Evolutionary conservation across 1,140 invertebrate genomes (phyloP).

Genomic region (Riptortus pedestris): DNA sequence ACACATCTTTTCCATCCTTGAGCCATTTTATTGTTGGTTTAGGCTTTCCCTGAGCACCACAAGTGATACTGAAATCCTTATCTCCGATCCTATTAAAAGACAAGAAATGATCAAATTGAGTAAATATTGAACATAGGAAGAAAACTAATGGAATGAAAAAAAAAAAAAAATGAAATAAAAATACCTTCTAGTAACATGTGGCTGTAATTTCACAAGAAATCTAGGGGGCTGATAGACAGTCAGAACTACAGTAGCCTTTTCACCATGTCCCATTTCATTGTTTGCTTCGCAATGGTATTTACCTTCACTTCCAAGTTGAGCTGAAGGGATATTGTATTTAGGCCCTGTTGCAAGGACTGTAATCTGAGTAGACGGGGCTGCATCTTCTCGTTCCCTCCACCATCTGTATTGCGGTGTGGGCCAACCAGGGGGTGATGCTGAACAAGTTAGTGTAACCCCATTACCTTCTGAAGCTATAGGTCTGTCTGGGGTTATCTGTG

Average conservation of each 20-base stretch:
- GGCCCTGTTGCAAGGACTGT: conserved; percentile 60
- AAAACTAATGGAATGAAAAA: not conserved
- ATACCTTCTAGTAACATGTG: conserved; percentile 58
- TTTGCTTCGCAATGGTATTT: conserved; percentile 79
- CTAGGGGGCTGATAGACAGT: conserved; percentile 78
- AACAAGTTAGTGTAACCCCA: conserved; percentile 72
- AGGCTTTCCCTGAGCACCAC: conserved; percentile 77
- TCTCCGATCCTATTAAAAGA: conserved; percentile 55
- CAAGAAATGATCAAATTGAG: not conserved
- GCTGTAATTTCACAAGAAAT: conserved; percentile 70
- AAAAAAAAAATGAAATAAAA: not conserved
- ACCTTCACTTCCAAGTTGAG: conserved; percentile 72
- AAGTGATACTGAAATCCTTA: conserved; percentile 65
- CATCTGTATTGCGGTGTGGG: conserved; percentile 77
- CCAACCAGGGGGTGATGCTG: conserved; percentile 76
- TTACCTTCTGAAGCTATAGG: conserved; percentile 73
- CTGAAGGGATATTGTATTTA: conserved; percentile 73
- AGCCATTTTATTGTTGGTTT: conserved; percentile 72
- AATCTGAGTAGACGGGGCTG: conserved; percentile 40
- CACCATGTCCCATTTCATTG: conserved; percentile 77
- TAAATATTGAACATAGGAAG: not conserved
- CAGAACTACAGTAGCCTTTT: conserved; percentile 66
- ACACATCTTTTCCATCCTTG: conserved; percentile 68
- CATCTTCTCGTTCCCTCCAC: conserved; percentile 66
- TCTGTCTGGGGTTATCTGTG: conserved; percentile 67